Evolutionary conservation across 1,140 invertebrate species (phyloP), one percentile per base, ranked within the genome.

Genomic region (Colletes latitarsis): DNA sequence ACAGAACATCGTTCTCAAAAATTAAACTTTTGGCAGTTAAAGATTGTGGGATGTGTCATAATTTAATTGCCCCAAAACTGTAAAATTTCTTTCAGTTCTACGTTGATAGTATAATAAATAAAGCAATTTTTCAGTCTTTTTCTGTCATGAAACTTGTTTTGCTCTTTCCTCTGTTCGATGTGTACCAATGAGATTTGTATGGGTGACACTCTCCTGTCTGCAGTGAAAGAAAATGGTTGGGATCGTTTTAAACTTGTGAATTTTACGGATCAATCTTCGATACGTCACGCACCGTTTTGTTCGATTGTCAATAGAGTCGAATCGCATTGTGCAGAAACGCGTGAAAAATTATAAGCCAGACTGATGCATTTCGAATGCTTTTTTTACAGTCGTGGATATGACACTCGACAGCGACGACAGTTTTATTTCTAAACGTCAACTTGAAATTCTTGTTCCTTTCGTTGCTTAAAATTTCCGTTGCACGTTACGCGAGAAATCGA

Each of bases 211-310:
- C 41, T 12, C n/a, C 53, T 2, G 4, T 10, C 43, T 43, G 1
- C 30, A 39, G 9, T 14, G 41, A 49, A 71, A 67, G 58, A 62
- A 77, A 77, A 70, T 52, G 63, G 19, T 10, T 5, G 46, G 43
- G 30, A 53, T 71, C 43, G 67, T 71, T 71, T 71, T 60, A 41
- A 71, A 17, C 55, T 8, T n/a, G 46, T 8, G 67, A 70, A 62
- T 62, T 77, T 71, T 30, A 53, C 76, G 67, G 30, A 53, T 52
- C 67, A 62, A 60, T 53, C 46, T 41, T n/a, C 30, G 66, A 60
- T 41, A 19, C 66, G 41, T 62, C 39, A 21, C 15, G n/a, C 9
- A 12, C 12, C 30, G 57, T 52, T 77, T 71, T 62, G 76, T 77
- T 41, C 68, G 14, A 14, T 60, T 69, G 39, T 77, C 55, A 39